Conservation (phyloP, 2,888 invertebrate genomes). For the Masnerella sp. region DNA sequence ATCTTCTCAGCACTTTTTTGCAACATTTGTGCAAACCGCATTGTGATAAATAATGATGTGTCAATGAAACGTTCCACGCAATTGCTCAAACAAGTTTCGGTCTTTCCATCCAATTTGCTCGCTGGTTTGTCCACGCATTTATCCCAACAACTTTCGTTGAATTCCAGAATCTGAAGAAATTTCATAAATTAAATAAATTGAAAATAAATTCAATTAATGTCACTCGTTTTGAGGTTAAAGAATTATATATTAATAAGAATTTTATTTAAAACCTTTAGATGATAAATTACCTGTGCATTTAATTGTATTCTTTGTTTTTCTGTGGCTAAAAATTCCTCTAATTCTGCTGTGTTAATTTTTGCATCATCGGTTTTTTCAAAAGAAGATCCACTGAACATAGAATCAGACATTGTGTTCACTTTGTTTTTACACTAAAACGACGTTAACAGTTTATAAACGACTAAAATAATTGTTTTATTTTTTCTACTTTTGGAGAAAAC, state of each 20-base stretch:
- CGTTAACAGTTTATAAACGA: too few species aligned
- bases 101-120: constrained; percentile 90
- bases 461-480: too few species aligned
- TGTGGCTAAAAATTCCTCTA: constrained; percentile 89
- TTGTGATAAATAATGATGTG: constrained; percentile 91
- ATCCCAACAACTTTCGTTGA: constrained; percentile 97
- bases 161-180: constrained; percentile 87
- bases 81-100: constrained; percentile 93
- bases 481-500: too few species aligned
- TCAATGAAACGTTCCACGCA: constrained; percentile 97
- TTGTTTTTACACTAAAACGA: too few species aligned
- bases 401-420: constrained; percentile 67
- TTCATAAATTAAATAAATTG: neutral
- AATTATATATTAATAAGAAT: too few species aligned
- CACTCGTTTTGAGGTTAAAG: neutral
- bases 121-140: constrained; percentile 95
- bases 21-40: constrained; percentile 91
- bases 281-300: constrained; percentile 90
- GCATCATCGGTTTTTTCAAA: constrained; percentile 69
- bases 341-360: constrained; percentile 79
- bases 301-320: constrained; percentile 95
- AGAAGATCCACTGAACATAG: constrained; percentile 62
- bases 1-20: constrained; percentile 83
- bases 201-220: neutral
- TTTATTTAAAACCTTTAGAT: too few species aligned